Evolutionary conservation across 2,888 invertebrate genomes (phyloP).

Genomic region (Rotaria socialis): DNA sequence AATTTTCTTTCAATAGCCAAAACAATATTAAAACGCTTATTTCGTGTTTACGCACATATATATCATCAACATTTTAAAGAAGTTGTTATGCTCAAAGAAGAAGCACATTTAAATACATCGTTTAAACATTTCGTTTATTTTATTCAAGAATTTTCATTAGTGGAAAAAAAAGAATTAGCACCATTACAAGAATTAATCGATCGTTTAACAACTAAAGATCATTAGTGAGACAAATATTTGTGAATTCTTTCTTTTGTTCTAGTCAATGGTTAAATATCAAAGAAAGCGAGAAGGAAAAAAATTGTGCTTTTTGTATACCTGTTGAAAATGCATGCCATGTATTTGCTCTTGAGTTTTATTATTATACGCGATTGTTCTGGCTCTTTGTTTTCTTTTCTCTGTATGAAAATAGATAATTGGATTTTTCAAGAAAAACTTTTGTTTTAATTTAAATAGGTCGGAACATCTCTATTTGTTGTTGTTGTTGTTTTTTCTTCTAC

Average conservation of each 20-base stretch:
- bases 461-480: neutral
- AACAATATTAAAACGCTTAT: conserved; percentile 92
- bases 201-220: conserved; percentile 47
- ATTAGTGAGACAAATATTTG: neutral
- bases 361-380: neutral
- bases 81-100: conserved; percentile 86
- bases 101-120: conserved; percentile 96
- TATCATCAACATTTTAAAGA: conserved; percentile 98
- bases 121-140: conserved; percentile 99
- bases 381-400: neutral
- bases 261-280: neutral
- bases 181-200: conserved; percentile 95
- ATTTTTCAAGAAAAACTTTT: neutral
- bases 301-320: neutral
- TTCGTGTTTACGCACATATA: conserved; percentile 97
- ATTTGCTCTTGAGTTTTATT: neutral
- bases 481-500: neutral
- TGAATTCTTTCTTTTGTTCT: conserved; percentile 13
- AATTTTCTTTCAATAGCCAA: conserved; percentile 93
- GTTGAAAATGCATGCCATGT: neutral
- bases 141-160: conserved; percentile 89
- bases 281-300: neutral
- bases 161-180: conserved; percentile 89
- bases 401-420: neutral
- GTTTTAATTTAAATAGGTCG: neutral